phyloP scores from a whole-genome alignment of 23 tunicate species.

The Ciona savignyi region DNA sequence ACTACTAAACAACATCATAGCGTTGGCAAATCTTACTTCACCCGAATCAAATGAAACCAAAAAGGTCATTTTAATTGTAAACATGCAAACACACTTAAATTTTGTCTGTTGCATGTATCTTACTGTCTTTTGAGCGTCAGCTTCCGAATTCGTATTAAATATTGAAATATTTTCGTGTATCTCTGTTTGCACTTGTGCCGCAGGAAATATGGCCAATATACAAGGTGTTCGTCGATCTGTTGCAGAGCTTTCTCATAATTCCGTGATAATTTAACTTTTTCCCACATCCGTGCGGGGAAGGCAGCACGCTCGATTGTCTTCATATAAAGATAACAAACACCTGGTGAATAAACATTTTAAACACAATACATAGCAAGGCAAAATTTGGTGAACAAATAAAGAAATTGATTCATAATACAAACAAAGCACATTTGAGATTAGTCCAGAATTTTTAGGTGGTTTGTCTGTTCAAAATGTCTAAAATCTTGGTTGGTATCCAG shows the following conservation, averaged over 20 bases:
- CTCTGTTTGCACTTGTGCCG: constrained; percentile 99
- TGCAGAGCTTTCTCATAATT: constrained; percentile 89
- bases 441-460: too few species aligned
- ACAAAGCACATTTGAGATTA: not conserved
- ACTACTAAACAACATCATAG: constrained; percentile 54
- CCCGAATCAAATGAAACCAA: not conserved
- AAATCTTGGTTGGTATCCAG: not conserved
- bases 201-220: constrained; percentile 97
- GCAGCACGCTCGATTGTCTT: constrained; percentile 97
- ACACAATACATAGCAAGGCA: too few species aligned
- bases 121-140: constrained; percentile 66
- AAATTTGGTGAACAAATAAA: too few species aligned
- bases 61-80: not conserved
- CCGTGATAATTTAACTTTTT: constrained; percentile 87
- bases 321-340: constrained; percentile 92
- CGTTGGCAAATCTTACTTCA: constrained; percentile 58
- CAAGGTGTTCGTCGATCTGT: constrained; percentile 82
- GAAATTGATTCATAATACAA: too few species aligned
- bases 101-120: too few species aligned
- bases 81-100: not conserved
- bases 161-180: constrained; percentile 94
- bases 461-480: too few species aligned
- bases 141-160: constrained; percentile 78
- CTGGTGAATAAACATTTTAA: too few species aligned
- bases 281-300: constrained; percentile 86